Evolutionary conservation across 1,140 invertebrate species (phyloP), one percentile per base, ranked within the genome.

Genomic region (Pseudachorutes palmiensis): DNA sequence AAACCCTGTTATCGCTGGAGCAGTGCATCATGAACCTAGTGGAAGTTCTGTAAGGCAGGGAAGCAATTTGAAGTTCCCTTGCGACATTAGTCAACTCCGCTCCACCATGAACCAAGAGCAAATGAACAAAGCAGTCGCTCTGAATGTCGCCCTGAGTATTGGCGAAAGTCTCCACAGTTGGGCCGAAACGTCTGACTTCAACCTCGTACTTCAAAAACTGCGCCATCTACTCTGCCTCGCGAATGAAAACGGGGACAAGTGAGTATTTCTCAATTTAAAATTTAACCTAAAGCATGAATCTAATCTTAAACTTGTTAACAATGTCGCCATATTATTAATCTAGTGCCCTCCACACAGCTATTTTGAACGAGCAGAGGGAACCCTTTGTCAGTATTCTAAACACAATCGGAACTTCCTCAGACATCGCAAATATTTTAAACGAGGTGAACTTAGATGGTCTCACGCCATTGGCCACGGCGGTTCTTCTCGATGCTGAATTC

Each of bases 191-290:
- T 72, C 71, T 0, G 68, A 72, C 59, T 68, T 72, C 32, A 59
- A 66, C 51, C 64, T 59, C 9, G 60, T 72, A 26, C 66, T 72
- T 28, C 66, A 66, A 29, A 67, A 66, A 64, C 66, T 72, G 5
- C 61, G 71, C n/a, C 71, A 72, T 61, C 59, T 72, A 19, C 31
- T 72, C 1, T 72, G 71, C 57, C 59, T 72, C 12, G 71, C 70
- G 19, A 69, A 72, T 51, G 68, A 70, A 45, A 67, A 68, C 64
- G 71, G 71, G 29, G 66, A 72, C 57, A 72, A 70, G 71, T 72
- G 57, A 67, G 66, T 63, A 19, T n/a, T n/a, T n/a, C n/a, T n/a
- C n/a, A n/a, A n/a, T n/a, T n/a, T 14, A 12, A 22, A 32, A 5
- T 36, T 58, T 29, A 55, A 55, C 51, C 41, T 63, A 63, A 3